Evolutionary conservation across 1,140 invertebrate genomes (phyloP), one percentile per base, ranked within the genome.

Genomic region (Drosophila asahinai): DNA sequence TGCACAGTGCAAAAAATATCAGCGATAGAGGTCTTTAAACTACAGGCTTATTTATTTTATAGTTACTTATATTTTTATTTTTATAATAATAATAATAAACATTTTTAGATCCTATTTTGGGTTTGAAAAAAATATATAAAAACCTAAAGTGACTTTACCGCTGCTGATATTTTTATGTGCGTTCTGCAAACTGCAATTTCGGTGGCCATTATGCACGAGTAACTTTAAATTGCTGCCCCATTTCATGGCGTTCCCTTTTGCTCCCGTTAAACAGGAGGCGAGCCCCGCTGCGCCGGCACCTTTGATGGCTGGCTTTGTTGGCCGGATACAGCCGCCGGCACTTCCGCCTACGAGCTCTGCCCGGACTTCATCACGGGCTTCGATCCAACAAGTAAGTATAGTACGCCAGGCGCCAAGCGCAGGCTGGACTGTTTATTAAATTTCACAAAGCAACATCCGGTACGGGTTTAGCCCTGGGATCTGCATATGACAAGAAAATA

Each of bases 301-400:
- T 98, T 97, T 93, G 97, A 98, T 93, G 96, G 96, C 47, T 98
- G 97, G 97, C 95, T 95, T 6, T 98, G 97, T 91, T 98, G 97
- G 97, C 96, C 96, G 25, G 95, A 96, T 86, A 98, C 97, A 6
- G 93, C 94, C 8, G 97, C 97, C 25, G 97, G 97, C 81, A 92
- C 93, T 49, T 95, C 94, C 33, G 97, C 95, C 9, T 95, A 94
- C 83, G 94, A 95, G 45, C 94, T 94, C 14, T 98, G 97, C 93
- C 97, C 97, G 15, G 93, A 93, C 63, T 98, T 97, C 90, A 95
- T 97, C 74, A 95, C 95, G 6, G 97, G 97, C 79, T 97, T 97
- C 92, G 96, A 97, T 91, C 93, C 95, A 52, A 91, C 93, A 72
- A 87, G 94, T 95, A 89, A 93, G 94, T 94, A 61, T 33, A 71